Evolutionary conservation across 2,797 vertebrate species (phyloP).

Genomic region (Rhynchotus rufescens): DNA sequence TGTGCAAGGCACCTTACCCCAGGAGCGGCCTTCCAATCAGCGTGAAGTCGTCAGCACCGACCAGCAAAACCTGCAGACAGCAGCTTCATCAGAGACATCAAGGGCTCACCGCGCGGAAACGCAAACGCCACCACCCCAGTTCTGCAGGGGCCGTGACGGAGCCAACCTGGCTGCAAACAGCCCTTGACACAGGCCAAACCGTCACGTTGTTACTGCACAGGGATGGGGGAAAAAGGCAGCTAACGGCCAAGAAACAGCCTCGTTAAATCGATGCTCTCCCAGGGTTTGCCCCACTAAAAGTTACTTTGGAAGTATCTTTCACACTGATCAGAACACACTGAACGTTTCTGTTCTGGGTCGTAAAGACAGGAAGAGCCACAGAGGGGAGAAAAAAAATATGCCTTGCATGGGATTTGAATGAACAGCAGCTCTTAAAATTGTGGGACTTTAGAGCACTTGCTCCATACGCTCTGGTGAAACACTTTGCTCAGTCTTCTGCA

Average conservation of each 20-base stretch:
- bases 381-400: neutral
- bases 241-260: neutral
- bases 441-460: neutral
- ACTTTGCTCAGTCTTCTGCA: neutral
- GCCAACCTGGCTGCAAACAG: neutral
- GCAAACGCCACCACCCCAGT: neutral
- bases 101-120: neutral
- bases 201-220: neutral
- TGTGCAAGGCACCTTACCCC: conserved; percentile 75
- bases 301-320: neutral
- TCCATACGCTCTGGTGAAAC: neutral
- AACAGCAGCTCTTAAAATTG: neutral
- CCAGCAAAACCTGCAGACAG: conserved; percentile 83
- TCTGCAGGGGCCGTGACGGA: neutral
- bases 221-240: neutral
- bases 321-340: conserved; percentile 9
- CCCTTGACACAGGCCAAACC: neutral
- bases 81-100: neutral
- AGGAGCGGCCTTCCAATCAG: conserved; percentile 91
- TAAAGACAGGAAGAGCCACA: neutral
- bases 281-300: neutral
- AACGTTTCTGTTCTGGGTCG: neutral
- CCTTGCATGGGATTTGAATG: neutral
- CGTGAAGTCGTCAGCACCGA: conserved; percentile 89
- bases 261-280: neutral